Evolutionary conservation across 2,888 invertebrate species (phyloP).

Genomic region (Hypsopygia costalis): DNA sequence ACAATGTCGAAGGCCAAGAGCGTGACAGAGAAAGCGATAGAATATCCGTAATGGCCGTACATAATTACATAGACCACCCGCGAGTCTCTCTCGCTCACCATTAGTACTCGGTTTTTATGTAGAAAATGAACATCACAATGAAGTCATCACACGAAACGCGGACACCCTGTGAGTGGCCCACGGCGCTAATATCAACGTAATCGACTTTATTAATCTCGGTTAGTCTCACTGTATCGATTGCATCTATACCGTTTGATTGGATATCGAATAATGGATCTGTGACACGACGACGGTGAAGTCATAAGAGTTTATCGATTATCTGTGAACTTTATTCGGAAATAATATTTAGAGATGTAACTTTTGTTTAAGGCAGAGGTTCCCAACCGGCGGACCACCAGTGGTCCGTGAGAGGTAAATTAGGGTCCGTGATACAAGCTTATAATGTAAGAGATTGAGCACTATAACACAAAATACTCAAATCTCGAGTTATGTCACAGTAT

Average conservation of each 20-base stretch:
- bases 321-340: too few species aligned
- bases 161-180: slow-evolving; percentile 18
- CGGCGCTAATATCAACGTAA: slow-evolving; percentile 17
- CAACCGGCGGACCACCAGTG: too few species aligned
- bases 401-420: too few species aligned
- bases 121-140: slow-evolving; percentile 63
- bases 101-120: slow-evolving; percentile 55
- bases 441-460: too few species aligned
- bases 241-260: background rate
- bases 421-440: too few species aligned
- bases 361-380: too few species aligned
- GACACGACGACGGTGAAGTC: background rate
- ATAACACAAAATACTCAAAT: too few species aligned
- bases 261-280: background rate
- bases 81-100: slow-evolving; percentile 40
- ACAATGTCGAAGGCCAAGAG: slow-evolving; percentile 4
- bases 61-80: slow-evolving; percentile 72
- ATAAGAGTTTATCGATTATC: background rate
- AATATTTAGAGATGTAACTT: too few species aligned
- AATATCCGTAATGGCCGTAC: slow-evolving; percentile 35
- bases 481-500: too few species aligned
- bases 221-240: slow-evolving; percentile 16
- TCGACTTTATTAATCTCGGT: slow-evolving; percentile 26
- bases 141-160: slow-evolving; percentile 54
- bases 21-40: slow-evolving; percentile 29